Percentiles rank a stretch among this genome's conserved stretches.
phyloP scores from a whole-genome alignment of 1,140 invertebrate genomes.

The Trachelipus rathkii region DNA sequence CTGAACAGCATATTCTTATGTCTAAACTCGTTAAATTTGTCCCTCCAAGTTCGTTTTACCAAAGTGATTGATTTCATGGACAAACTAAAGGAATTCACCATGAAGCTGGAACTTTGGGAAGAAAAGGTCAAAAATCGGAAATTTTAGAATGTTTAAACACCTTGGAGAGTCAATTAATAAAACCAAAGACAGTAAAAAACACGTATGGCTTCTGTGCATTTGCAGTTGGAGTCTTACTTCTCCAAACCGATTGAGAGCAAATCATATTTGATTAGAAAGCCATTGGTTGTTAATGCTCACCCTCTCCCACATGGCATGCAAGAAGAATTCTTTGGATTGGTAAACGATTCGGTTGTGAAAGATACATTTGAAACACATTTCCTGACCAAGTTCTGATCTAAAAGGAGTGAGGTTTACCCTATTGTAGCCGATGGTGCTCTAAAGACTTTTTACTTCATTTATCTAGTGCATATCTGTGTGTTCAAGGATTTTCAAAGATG shows the following conservation, averaged over 20 bases:
- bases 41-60: background rate
- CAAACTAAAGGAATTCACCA: background rate
- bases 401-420: constrained; percentile 28
- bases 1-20: background rate
- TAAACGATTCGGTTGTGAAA: constrained; percentile 25
- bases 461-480: constrained; percentile 24
- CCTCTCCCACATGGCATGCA: no score
- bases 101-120: background rate
- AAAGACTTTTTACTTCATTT: constrained; percentile 17
- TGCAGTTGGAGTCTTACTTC: constrained; percentile 27
- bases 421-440: constrained; percentile 18
- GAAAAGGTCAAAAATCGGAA: background rate
- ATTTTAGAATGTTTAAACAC: background rate
- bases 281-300: constrained; percentile 18
- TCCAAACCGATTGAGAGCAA: constrained; percentile 19
- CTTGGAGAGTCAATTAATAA: background rate
- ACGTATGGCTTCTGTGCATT: constrained; percentile 16
- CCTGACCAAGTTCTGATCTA: constrained; percentile 24
- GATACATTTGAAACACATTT: constrained; percentile 26
- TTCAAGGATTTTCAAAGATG: constrained; percentile 25
- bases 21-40: background rate
- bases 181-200: background rate
- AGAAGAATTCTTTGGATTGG: constrained; percentile 18
- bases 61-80: background rate
- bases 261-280: constrained; percentile 27